Conservation (phyloP, 1,140 invertebrate genomes). For the Centruroides sculpturatus region DNA sequence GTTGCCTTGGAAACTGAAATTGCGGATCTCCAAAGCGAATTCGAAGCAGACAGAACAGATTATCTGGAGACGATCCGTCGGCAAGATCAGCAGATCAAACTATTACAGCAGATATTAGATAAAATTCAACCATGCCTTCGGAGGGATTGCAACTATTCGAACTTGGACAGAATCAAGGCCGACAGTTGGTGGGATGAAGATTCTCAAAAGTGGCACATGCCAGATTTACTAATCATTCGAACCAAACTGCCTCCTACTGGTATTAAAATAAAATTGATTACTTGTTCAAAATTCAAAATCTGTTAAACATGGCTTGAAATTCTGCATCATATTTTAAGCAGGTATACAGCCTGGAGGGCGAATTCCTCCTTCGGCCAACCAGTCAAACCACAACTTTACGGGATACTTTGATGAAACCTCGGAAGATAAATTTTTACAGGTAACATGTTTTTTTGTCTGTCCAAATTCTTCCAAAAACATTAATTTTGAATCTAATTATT, state of each 20-base stretch:
- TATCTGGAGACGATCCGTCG: slow-evolving; percentile 69
- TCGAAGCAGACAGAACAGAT: slow-evolving; percentile 65
- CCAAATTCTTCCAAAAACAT: too few species aligned
- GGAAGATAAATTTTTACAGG: slow-evolving; percentile 18
- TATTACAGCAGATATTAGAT: slow-evolving; percentile 51
- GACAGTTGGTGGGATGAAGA: slow-evolving; percentile 65
- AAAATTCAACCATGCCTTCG: slow-evolving; percentile 53
- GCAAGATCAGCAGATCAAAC: slow-evolving; percentile 54
- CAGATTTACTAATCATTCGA: slow-evolving; percentile 44
- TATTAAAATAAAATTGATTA: neutral
- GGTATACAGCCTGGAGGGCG: slow-evolving; percentile 11
- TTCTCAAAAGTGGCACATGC: slow-evolving; percentile 51
- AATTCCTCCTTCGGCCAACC: neutral
- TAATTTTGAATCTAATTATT: neutral
- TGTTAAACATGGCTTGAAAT: neutral
- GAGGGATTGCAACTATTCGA: slow-evolving; percentile 57
- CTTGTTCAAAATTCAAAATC: neutral
- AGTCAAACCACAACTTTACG: neutral
- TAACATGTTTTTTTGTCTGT: slow-evolving; percentile 1
- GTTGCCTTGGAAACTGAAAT: slow-evolving; percentile 54
- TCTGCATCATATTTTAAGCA: neutral
- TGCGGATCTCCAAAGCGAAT: slow-evolving; percentile 62
- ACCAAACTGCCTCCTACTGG: slow-evolving; percentile 46
- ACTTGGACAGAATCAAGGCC: slow-evolving; percentile 48
- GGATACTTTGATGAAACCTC: slow-evolving; percentile 13